These are phyloP conservation scores for Oncopodura yosiiana DNA, from an alignment of 1,140 invertebrate species.

Conservation along the genomic window DNA sequence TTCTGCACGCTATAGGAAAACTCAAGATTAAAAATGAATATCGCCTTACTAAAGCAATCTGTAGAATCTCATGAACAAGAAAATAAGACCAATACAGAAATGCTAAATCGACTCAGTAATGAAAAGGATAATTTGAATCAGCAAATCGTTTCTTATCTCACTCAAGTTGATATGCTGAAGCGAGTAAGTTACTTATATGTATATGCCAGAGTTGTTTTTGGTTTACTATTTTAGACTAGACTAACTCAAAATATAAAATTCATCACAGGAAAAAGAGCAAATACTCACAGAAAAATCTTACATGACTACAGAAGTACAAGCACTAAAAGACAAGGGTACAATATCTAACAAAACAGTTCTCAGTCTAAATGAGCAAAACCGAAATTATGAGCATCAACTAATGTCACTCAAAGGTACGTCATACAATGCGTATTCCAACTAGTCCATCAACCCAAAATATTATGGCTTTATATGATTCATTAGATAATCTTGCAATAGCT, in stretches of 20 bases:
- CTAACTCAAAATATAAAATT: not conserved
- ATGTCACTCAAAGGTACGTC: constrained; percentile 26
- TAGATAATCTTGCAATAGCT: constrained; percentile 21
- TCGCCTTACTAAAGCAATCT: constrained; percentile 49
- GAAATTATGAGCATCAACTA: constrained; percentile 28
- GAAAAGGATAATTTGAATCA: constrained; percentile 60
- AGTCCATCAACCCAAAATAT: not conserved
- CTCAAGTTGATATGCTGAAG: constrained; percentile 56
- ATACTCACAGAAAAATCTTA: constrained; percentile 31
- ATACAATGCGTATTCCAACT: not conserved
- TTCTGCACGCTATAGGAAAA: constrained; percentile 41
- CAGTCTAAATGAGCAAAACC: constrained; percentile 27
- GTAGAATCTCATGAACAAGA: constrained; percentile 55
- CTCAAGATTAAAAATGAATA: constrained; percentile 43
- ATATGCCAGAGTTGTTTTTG: not conserved
- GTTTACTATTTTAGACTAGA: not conserved
- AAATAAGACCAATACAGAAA: constrained; percentile 52
- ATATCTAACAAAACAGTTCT: constrained; percentile 28
- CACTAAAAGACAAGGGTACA: constrained; percentile 22
- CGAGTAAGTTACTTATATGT: constrained; percentile 38
- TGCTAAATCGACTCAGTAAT: constrained; percentile 50
- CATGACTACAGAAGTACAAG: constrained; percentile 27
- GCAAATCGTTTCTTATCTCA: constrained; percentile 51
- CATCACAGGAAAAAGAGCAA: constrained; percentile 31
- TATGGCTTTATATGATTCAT: not conserved